A percentile compares a stretch with the other conserved stretches of the same genome.
Evolutionary conservation across 2,888 invertebrate genomes (phyloP).

Genomic region (Ormia ochracea): DNA sequence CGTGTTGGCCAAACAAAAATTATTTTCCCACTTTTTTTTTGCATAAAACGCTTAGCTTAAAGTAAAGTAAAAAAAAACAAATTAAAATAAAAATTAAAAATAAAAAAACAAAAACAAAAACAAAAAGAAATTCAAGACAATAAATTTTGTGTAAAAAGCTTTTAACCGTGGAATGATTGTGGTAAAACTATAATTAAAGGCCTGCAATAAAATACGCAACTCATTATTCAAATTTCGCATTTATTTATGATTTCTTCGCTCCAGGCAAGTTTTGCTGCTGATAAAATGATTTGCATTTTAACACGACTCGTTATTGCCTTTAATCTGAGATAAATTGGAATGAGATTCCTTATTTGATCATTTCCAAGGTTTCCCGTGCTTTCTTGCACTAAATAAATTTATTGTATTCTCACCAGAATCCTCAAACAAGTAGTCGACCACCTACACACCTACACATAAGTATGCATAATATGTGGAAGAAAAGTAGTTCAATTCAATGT

Average conservation of each 20-base stretch:
- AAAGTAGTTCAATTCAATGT: no score
- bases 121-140: not conserved
- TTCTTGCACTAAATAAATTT: no score
- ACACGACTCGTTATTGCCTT: not conserved
- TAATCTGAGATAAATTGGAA: not conserved
- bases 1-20: slow-evolving; percentile 40
- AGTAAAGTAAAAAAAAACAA: no score
- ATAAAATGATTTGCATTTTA: not conserved
- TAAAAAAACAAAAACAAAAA: no score
- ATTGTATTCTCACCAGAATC: no score
- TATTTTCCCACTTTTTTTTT: not conserved
- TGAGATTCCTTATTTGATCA: not conserved
- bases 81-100: no score
- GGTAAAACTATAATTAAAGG: not conserved
- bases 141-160: not conserved
- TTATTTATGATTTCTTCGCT: not conserved
- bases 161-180: not conserved
- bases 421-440: no score
- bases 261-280: no score
- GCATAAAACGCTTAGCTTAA: not conserved
- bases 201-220: not conserved
- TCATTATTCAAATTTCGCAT: not conserved
- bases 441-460: no score
- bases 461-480: no score
- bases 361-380: no score